Evolutionary conservation across 2,888 invertebrate genomes (phyloP).

Genomic region (Platynereis dumerilii): DNA sequence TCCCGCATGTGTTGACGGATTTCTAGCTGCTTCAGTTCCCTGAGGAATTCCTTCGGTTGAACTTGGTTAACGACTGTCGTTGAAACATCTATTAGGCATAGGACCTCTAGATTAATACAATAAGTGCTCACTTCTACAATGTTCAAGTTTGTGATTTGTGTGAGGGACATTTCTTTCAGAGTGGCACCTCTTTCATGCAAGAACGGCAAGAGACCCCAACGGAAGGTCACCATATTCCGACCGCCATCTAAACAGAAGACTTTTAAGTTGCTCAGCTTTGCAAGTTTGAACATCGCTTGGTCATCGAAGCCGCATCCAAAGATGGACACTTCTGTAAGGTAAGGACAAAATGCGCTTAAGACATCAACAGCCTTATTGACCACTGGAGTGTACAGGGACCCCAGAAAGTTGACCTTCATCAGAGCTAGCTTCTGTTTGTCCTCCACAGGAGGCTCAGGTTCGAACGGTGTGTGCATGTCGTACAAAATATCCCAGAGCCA

Average conservation of each 20-base stretch:
- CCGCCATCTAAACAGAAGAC: background rate
- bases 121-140: background rate
- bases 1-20: background rate
- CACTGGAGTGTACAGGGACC: background rate
- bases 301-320: constrained; percentile 5
- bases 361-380: constrained; percentile 2
- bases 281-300: background rate
- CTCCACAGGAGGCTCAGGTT: background rate
- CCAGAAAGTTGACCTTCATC: background rate
- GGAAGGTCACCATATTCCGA: constrained; percentile 7
- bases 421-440: background rate
- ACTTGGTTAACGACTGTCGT: background rate
- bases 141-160: background rate
- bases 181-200: background rate
- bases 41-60: background rate
- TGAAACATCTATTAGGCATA: background rate
- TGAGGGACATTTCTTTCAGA: background rate
- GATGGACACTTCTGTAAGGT: background rate
- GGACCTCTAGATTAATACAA: background rate
- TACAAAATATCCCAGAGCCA: constrained; percentile 3
- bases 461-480: background rate
- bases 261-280: background rate
- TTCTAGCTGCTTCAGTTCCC: background rate
- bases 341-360: background rate
- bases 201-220: constrained; percentile 2